phyloP scores from a whole-genome alignment of 2,797 vertebrate genomes.

The Urophycis tenuis region DNA sequence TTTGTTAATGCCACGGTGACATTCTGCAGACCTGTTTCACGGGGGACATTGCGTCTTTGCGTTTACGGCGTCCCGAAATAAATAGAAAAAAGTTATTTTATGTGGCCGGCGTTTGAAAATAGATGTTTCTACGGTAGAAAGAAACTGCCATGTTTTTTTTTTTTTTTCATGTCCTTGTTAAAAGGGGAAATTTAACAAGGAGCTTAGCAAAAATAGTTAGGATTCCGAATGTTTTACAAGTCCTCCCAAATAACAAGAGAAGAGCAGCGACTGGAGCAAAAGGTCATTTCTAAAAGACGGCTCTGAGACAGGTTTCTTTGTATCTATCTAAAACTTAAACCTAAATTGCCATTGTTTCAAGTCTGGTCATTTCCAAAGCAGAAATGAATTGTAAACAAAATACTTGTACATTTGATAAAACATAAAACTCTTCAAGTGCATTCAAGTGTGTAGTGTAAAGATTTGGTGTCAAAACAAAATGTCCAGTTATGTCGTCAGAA shows the following conservation, averaged over 20 bases:
- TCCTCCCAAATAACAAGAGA: neutral
- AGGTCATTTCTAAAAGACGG: neutral
- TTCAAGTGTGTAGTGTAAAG: neutral
- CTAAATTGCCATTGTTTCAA: too few relatives aligned
- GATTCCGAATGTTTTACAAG: neutral
- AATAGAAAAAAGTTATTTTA: neutral
- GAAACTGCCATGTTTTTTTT: neutral
- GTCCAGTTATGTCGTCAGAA: neutral
- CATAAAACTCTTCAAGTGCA: neutral
- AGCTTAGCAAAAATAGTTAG: neutral
- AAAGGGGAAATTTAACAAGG: neutral
- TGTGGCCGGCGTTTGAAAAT: neutral
- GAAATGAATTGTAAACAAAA: neutral
- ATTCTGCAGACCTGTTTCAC: neutral
- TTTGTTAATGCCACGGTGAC: neutral
- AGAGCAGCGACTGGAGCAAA: neutral
- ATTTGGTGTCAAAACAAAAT: neutral
- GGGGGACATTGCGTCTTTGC: neutral
- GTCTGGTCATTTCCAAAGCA: neutral
- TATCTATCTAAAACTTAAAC: neutral
- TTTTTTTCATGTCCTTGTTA: neutral
- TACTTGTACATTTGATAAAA: constrained; percentile 5
- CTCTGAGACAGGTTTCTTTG: neutral
- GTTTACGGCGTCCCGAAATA: neutral
- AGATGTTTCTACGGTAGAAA: neutral